Base-by-base conservation (phyloP, 2,888 invertebrate genomes). In the Harmothoe impar region DNA sequence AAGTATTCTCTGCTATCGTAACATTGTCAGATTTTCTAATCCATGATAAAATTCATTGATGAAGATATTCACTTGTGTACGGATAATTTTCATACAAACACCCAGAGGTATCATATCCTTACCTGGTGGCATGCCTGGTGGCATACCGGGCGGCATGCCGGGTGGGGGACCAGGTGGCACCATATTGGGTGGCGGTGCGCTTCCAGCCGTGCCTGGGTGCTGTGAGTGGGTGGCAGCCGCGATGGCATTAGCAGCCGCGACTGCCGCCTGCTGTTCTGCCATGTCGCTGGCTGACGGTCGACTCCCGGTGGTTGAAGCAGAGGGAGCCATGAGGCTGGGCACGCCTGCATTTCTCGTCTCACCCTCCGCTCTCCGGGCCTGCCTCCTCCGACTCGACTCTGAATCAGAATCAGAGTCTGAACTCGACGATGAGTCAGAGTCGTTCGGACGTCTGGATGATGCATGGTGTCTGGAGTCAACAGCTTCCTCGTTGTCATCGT, bases 121-220 rank as follows among this genome's bases (percentile, higher is more conserved):
- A 43, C 43, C 43, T 7, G 43, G 43, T 43, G 43, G 43, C 43
- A 43, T 43, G 43, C 94, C 94, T 92, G 94, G 94, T 68, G 95
- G 94, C 68, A 68, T 72, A 15, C 89, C 62, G 0, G 72, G 68
- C 15, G 92, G 92, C 77, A 35, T 54, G 56, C 93, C 94, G 33
- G 93, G 93, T 0, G 94, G 93, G 25, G 94, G 92, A 0, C 94
- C 94, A 23, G 95, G 94, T 0, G 95, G 95, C 0, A 94, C 94
- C 94, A 93, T 23, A 94, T 93, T 33, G 25, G 52, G 81, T 12
- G 43, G 23, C 0, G 31, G 12, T 33, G 85, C 23, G 56, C 35
- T 52, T n/a, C 5, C 23, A 7, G 90, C 15, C 52, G 43, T 77
- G 52, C 31, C 89, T 17, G 56, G 15, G 23, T 15, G 3, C 12